These are phyloP conservation scores for Xiphophorus birchmanni DNA, from an alignment of 2,797 vertebrate species.

Conservation along the genomic window DNA sequence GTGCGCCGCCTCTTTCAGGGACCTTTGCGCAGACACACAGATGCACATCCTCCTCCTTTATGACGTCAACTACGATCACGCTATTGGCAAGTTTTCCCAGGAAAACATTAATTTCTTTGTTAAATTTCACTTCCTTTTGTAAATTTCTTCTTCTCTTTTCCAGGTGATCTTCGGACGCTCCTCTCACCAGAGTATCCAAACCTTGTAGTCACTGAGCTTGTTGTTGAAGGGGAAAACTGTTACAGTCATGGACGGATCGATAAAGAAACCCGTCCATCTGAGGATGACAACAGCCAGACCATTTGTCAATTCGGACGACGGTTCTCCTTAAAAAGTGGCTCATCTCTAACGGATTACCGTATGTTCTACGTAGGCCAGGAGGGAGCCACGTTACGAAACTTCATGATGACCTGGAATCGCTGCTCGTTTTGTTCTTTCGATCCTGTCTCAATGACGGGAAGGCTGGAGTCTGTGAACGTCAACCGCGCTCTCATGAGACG, in stretches of 20 bases:
- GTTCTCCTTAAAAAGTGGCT: conserved; percentile 67
- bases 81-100: conserved; percentile 61
- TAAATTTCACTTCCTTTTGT: background rate
- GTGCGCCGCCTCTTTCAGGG: conserved; percentile 82
- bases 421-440: conserved; percentile 88
- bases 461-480: conserved; percentile 81
- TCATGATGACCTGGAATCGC: conserved; percentile 91
- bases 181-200: conserved; percentile 77
- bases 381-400: conserved; percentile 83
- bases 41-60: conserved; percentile 84
- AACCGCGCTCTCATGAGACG: conserved; percentile 89
- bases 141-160: background rate
- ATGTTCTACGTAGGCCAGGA: conserved; percentile 84
- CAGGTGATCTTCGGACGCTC: conserved; percentile 68
- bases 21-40: conserved; percentile 80
- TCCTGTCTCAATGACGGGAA: conserved; percentile 77
- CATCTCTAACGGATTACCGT: conserved; percentile 67
- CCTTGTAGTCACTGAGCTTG: conserved; percentile 70
- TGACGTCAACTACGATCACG: conserved; percentile 86
- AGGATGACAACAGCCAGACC: conserved; percentile 21
- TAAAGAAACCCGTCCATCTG: conserved; percentile 4
- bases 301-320: conserved; percentile 78
- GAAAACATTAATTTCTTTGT: background rate
- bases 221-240: conserved; percentile 69
- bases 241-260: conserved; percentile 40